A percentile compares a stretch with the other conserved stretches of the same genome.
These are phyloP conservation scores for Scaptodrosophila lebanonensis DNA, from an alignment of 1,140 invertebrate genomes.

Conservation along the genomic window DNA sequence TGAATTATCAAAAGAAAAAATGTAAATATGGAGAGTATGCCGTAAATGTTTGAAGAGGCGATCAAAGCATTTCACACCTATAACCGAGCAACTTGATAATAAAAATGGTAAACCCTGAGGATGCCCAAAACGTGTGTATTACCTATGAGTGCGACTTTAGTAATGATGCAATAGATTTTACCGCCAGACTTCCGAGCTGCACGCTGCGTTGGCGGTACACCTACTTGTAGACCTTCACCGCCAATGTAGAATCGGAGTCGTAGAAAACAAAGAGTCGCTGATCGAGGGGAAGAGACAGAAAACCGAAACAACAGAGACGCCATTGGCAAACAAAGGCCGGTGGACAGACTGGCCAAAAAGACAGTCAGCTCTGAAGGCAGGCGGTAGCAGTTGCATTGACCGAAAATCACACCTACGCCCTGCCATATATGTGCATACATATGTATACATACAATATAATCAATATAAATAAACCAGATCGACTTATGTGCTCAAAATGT, in stretches of 20 bases:
- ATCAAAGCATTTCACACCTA: conserved; percentile 64
- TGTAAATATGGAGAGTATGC: too few relatives aligned
- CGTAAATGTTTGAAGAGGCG: conserved; percentile 24
- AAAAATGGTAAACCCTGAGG: conserved; percentile 14
- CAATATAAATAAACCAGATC: conserved; percentile 41
- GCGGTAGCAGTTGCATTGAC: conserved; percentile 9
- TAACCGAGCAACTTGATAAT: conserved; percentile 45
- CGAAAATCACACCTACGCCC: conserved; percentile 42
- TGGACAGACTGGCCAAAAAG: too few relatives aligned
- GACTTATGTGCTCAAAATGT: conserved; percentile 39
- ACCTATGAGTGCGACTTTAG: conserved; percentile 47
- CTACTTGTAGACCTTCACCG: conserved; percentile 14
- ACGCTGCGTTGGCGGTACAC: conserved; percentile 30
- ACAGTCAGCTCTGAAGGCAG: too few relatives aligned
- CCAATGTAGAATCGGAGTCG: neutral
- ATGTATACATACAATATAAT: conserved; percentile 53
- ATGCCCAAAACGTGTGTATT: neutral
- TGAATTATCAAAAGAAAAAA: too few relatives aligned
- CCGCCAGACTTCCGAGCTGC: conserved; percentile 22
- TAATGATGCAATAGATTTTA: conserved; percentile 19
- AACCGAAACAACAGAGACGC: conserved; percentile 13
- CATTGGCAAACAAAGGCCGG: conserved; percentile 44
- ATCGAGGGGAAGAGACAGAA: neutral
- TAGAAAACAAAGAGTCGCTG: conserved; percentile 14
- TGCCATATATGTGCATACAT: conserved; percentile 1